These are phyloP conservation scores for Agrochola circellaris DNA, from an alignment of 2,888 invertebrate species.

Conservation along the genomic window DNA sequence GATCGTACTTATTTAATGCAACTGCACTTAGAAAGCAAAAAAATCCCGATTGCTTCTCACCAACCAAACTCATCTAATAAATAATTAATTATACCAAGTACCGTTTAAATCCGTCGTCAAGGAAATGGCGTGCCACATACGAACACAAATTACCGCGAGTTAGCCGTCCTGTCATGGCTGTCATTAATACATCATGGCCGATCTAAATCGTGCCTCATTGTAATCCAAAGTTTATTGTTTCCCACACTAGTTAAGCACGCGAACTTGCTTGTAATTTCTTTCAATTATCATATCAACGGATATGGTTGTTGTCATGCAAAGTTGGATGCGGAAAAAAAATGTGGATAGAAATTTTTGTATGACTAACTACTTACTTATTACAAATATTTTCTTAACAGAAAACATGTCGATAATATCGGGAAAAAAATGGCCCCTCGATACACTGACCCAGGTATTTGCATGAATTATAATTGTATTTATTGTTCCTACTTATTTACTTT, in stretches of 20 bases:
- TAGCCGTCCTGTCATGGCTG: constrained; percentile 24
- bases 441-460: neutral
- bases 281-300: constrained; percentile 53
- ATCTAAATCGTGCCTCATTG: constrained; percentile 58
- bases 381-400: neutral
- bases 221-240: constrained; percentile 50
- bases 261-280: constrained; percentile 49
- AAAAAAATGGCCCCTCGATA: neutral
- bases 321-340: neutral
- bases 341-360: neutral
- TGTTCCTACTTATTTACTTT: neutral
- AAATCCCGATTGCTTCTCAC: neutral
- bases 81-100: constrained; percentile 43
- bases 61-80: constrained; percentile 33
- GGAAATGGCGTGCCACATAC: constrained; percentile 49
- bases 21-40: neutral
- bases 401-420: neutral
- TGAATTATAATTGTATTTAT: too few species aligned
- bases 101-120: constrained; percentile 29
- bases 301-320: constrained; percentile 33
- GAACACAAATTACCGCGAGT: constrained; percentile 36
- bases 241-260: constrained; percentile 56
- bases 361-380: too few species aligned
- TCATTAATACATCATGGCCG: constrained; percentile 52
- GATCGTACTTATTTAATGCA: neutral